A percentile compares a stretch with the other conserved stretches of the same genome.
Evolutionary conservation across 2,113 vertebrate genomes (phyloP).

Genomic region (Syngnathus typhle): DNA sequence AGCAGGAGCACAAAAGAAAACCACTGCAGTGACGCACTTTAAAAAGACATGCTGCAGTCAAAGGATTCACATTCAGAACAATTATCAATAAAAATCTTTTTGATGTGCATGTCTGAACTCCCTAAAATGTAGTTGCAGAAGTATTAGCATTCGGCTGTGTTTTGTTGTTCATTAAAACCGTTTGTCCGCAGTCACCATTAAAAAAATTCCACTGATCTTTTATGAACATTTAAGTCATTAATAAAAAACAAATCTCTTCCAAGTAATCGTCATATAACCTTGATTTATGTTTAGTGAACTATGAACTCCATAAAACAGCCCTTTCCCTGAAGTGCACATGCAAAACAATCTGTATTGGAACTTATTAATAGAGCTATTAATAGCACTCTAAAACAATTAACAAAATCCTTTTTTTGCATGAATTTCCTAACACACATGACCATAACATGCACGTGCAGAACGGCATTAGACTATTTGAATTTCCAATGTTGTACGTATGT

Average conservation of each 20-base stretch:
- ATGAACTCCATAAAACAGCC: constrained; percentile 1
- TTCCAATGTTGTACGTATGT: not conserved
- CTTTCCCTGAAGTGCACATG: not conserved
- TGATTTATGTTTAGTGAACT: not conserved
- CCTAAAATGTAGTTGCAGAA: not conserved
- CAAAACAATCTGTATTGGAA: not conserved
- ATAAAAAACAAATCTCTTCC: not conserved
- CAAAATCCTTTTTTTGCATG: not conserved
- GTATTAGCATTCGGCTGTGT: not conserved
- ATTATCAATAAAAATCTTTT: not conserved
- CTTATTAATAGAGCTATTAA: not conserved
- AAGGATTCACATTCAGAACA: not conserved
- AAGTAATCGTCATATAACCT: not conserved
- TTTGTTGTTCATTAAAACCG: not conserved
- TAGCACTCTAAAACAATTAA: too few relatives aligned
- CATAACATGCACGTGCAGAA: not conserved
- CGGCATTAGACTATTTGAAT: not conserved
- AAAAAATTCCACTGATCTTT: not conserved
- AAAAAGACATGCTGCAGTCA: not conserved
- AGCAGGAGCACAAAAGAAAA: not conserved
- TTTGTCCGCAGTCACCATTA: not conserved
- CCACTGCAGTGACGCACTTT: constrained; percentile 3
- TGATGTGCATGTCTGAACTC: not conserved
- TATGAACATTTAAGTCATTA: not conserved
- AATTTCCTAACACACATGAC: not conserved